A percentile compares a stretch with the other conserved stretches of the same genome.
Evolutionary conservation across 2,888 invertebrate species (phyloP).

Genomic region (Artemia sinica): DNA sequence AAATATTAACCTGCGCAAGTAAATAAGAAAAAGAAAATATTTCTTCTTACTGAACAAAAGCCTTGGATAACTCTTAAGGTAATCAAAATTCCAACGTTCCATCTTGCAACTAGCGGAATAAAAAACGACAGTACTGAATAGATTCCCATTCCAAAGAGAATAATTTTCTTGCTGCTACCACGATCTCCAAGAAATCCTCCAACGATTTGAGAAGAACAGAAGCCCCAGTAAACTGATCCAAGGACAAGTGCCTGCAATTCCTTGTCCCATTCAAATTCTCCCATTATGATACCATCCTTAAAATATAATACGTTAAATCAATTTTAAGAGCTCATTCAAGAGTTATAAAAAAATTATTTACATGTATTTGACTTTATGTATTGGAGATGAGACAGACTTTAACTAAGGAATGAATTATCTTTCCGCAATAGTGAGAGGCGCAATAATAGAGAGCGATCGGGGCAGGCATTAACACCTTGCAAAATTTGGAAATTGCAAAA

Average conservation of each 20-base stretch:
- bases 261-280: conserved; percentile 39
- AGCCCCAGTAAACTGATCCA: conserved; percentile 40
- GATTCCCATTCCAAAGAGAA: conserved; percentile 30
- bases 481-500: too few relatives aligned
- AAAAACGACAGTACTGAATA: conserved; percentile 34
- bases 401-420: too few relatives aligned
- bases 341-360: too few relatives aligned
- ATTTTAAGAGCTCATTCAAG: too few relatives aligned
- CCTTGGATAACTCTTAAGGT: conserved; percentile 35
- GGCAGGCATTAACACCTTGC: too few relatives aligned
- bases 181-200: conserved; percentile 34
- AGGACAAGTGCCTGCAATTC: conserved; percentile 37
- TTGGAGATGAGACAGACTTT: too few relatives aligned
- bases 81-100: conserved; percentile 32
- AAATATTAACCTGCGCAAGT: too few relatives aligned
- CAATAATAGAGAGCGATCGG: too few relatives aligned
- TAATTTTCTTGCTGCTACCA: conserved; percentile 34
- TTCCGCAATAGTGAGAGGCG: too few relatives aligned
- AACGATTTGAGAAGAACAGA: conserved; percentile 32
- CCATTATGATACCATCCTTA: conserved; percentile 24
- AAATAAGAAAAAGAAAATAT: too few relatives aligned
- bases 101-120: conserved; percentile 34
- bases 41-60: conserved; percentile 33
- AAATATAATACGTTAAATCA: too few relatives aligned
- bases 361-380: too few relatives aligned